Conservation (phyloP, 2,113 vertebrate genomes). For the Oceanites oceanicus region DNA sequence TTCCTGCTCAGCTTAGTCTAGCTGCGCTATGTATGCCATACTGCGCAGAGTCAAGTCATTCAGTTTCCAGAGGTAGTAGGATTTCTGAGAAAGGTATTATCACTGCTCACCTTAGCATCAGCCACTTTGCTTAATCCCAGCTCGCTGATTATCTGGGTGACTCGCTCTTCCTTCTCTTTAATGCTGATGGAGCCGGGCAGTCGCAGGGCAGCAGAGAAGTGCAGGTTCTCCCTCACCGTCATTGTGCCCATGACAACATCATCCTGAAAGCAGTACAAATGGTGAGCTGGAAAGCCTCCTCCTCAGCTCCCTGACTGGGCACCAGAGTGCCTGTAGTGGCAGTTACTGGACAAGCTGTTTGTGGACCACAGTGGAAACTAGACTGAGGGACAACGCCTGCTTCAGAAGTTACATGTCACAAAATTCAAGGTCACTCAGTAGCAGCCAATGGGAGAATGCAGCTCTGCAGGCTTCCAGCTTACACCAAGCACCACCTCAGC, state of each 20-base stretch:
- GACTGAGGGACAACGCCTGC: neutral
- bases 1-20: neutral
- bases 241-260: conserved; percentile 60
- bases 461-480: neutral
- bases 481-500: neutral
- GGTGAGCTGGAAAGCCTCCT: neutral
- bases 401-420: neutral
- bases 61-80: neutral
- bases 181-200: conserved; percentile 52
- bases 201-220: conserved; percentile 61
- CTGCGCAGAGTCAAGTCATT: neutral
- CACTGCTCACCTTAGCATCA: conserved; percentile 39
- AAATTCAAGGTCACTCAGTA: neutral
- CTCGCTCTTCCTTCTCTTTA: conserved; percentile 57
- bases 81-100: neutral
- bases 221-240: conserved; percentile 63
- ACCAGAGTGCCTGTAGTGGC: neutral
- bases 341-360: neutral
- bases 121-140: conserved; percentile 54
- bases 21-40: neutral
- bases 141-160: conserved; percentile 50
- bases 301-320: neutral
- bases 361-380: neutral
- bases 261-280: conserved; percentile 45
- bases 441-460: neutral